Conservation (phyloP, 1,140 invertebrate species). For the Lordiphosa stackelbergi region DNA sequence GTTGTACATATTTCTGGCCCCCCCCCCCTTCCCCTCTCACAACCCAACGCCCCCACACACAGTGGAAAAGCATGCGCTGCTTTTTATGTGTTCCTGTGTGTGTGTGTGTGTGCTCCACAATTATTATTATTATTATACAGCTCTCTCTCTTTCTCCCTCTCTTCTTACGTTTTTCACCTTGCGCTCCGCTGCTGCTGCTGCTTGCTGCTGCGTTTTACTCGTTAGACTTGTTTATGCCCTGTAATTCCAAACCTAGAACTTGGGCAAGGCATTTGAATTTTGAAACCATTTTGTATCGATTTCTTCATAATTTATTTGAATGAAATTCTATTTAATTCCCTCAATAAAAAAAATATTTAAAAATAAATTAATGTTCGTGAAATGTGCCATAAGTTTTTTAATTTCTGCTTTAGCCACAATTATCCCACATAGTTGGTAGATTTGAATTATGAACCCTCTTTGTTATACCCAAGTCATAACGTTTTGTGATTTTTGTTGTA, state of each 20-base stretch:
- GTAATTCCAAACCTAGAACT: too few species aligned
- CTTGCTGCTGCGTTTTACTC: slow-evolving; percentile 58
- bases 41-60: slow-evolving; percentile 27
- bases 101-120: slow-evolving; percentile 53
- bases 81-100: slow-evolving; percentile 30
- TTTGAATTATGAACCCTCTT: too few species aligned
- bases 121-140: slow-evolving; percentile 68
- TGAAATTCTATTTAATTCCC: too few species aligned
- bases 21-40: background rate
- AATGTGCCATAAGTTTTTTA: too few species aligned
- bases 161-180: slow-evolving; percentile 65
- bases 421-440: too few species aligned
- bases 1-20: slow-evolving; percentile 44
- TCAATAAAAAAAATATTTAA: too few species aligned
- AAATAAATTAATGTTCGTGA: too few species aligned
- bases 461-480: too few species aligned
- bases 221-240: slow-evolving; percentile 58
- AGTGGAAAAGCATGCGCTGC: slow-evolving; percentile 40
- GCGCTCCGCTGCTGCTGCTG: slow-evolving; percentile 33
- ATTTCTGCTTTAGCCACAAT: too few species aligned
- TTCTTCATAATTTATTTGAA: too few species aligned
- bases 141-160: slow-evolving; percentile 14
- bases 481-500: too few species aligned
- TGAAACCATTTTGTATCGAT: background rate
- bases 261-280: background rate